A percentile compares a stretch with the other conserved stretches of the same genome.
Conservation (phyloP, 2,888 invertebrate genomes). For the Dicranocentrus wangi region DNA sequence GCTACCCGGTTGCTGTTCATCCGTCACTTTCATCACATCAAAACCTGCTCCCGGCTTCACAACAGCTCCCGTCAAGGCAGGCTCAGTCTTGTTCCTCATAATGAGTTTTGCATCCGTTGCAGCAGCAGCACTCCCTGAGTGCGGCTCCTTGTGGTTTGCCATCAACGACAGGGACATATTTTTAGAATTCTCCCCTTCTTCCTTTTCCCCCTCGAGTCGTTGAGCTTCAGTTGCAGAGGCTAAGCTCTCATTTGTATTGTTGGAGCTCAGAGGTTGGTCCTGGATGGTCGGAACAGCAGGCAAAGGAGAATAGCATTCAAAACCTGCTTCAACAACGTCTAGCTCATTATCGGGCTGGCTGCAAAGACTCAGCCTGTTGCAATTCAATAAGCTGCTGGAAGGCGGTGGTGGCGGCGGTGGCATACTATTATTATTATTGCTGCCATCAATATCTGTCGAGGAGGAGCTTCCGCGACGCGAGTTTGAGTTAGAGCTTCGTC, state of each 20-base stretch:
- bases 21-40: too few species aligned
- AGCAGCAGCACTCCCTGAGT: not conserved
- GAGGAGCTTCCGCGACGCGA: conserved; percentile 1
- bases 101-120: not conserved
- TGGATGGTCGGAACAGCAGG: conserved; percentile 26
- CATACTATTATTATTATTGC: not conserved
- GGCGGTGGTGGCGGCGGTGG: not conserved
- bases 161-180: not conserved
- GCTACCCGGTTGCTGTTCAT: not conserved
- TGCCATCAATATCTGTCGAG: not conserved
- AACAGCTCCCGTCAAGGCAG: too few species aligned
- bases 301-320: not conserved
- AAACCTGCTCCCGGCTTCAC: too few species aligned
- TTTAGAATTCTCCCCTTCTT: conserved; percentile 5
- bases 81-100: too few species aligned
- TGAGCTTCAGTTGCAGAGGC: not conserved
- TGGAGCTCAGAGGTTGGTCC: conserved; percentile 44
- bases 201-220: too few species aligned
- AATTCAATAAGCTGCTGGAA: conserved; percentile 37
- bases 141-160: not conserved
- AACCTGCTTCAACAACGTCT: conserved; percentile 14
- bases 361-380: conserved; percentile 53
- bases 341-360: conserved; percentile 51
- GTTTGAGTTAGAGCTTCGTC: not conserved
- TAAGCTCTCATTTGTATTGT: not conserved